These are phyloP conservation scores for Panagrolaimus sp. DNA, from an alignment of 1,140 invertebrate genomes.

Conservation along the genomic window DNA sequence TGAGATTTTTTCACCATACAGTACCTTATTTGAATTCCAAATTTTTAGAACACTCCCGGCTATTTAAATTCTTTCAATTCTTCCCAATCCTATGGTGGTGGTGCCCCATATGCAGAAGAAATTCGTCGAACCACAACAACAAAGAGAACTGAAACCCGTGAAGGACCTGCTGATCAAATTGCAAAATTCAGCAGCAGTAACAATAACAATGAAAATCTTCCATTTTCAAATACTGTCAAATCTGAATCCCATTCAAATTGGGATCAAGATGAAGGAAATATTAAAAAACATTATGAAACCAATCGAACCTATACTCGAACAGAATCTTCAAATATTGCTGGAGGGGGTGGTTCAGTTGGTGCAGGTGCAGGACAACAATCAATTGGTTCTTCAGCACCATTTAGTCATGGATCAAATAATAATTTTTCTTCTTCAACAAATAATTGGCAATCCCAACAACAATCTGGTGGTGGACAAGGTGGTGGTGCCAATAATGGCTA, in stretches of 20 bases:
- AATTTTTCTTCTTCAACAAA: too few species aligned
- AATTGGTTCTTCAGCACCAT: not conserved
- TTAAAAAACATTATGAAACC: slow-evolving; percentile 18
- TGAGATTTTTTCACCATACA: too few species aligned
- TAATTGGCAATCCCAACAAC: too few species aligned
- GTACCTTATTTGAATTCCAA: too few species aligned
- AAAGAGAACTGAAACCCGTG: slow-evolving; percentile 15
- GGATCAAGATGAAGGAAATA: slow-evolving; percentile 19
- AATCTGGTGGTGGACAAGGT: too few species aligned
- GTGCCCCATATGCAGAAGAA: not conserved
- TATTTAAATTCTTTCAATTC: slow-evolving; percentile 2
- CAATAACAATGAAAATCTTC: not conserved
- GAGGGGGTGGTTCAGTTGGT: not conserved
- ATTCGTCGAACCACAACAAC: not conserved
- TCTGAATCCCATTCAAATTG: slow-evolving; percentile 15
- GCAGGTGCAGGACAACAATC: not conserved
- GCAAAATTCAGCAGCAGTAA: not conserved
- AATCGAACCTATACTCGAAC: slow-evolving; percentile 24
- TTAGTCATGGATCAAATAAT: too few species aligned
- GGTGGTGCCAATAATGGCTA: too few species aligned
- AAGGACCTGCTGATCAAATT: not conserved
- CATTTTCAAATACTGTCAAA: slow-evolving; percentile 14
- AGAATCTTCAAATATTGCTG: slow-evolving; percentile 15
- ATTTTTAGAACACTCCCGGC: slow-evolving; percentile 13
- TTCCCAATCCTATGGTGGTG: not conserved